These are phyloP conservation scores for Fragum fragum DNA, from an alignment of 2,888 invertebrate species.

Conservation along the genomic window DNA sequence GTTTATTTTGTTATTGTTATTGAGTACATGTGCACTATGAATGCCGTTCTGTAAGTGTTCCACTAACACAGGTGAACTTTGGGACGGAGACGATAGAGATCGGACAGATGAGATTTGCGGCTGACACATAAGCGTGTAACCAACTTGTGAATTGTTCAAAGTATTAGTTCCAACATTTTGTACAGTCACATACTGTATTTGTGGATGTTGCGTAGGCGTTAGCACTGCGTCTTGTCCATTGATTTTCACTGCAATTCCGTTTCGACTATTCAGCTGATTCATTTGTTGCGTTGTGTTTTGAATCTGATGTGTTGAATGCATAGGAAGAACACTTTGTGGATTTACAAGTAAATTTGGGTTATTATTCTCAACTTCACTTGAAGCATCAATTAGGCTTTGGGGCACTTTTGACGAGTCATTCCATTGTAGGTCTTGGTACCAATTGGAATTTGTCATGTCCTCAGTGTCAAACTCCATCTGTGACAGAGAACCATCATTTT, in stretches of 20 bases:
- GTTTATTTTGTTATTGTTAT: conserved; percentile 61
- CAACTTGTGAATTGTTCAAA: conserved; percentile 55
- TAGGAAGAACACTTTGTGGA: conserved; percentile 96
- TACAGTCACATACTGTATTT: conserved; percentile 69
- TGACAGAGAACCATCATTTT: conserved; percentile 20
- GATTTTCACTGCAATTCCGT: conserved; percentile 66
- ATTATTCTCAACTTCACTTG: conserved; percentile 76
- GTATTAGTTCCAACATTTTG: conserved; percentile 53
- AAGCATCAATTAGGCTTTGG: conserved; percentile 73
- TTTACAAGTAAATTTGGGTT: conserved; percentile 91
- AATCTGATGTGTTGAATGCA: conserved; percentile 78
- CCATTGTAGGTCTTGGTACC: conserved; percentile 76
- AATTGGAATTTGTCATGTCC: conserved; percentile 62
- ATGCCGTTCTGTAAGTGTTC: conserved; percentile 74
- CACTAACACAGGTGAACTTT: conserved; percentile 78
- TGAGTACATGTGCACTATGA: conserved; percentile 40
- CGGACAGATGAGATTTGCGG: conserved; percentile 52
- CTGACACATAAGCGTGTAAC: conserved; percentile 62
- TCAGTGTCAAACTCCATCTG: conserved; percentile 47
- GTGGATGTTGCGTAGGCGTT: conserved; percentile 64
- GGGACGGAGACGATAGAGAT: conserved; percentile 67
- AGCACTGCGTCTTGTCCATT: conserved; percentile 68
- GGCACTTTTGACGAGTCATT: conserved; percentile 73
- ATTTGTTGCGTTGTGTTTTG: conserved; percentile 48
- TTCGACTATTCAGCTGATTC: conserved; percentile 59